Percentiles rank a stretch among this genome's conserved stretches.
phyloP scores from a whole-genome alignment of 1,140 invertebrate genomes.

The Aricia agestis region DNA sequence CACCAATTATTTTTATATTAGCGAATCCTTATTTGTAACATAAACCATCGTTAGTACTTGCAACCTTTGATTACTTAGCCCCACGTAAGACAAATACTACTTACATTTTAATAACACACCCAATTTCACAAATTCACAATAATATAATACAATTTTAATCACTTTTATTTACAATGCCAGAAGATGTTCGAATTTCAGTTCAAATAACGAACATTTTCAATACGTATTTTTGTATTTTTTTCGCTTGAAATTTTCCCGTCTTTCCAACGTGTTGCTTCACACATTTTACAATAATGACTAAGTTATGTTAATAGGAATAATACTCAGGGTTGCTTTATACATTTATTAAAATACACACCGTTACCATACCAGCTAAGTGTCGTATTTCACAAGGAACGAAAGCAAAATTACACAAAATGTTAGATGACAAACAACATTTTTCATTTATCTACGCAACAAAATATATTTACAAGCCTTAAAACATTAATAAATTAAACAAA shows the following conservation, averaged over 20 bases:
- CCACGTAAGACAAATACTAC: conserved; percentile 1
- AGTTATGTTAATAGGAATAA: neutral
- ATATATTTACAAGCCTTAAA: conserved; percentile 14
- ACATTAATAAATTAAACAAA: neutral
- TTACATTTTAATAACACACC: conserved; percentile 11
- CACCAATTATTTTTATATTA: no score
- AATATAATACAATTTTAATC: neutral
- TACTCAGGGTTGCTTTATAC: neutral
- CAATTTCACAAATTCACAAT: neutral
- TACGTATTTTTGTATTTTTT: no score
- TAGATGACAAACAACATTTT: conserved; percentile 8
- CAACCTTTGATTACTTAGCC: neutral
- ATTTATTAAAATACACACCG: conserved; percentile 9
- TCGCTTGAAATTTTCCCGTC: no score
- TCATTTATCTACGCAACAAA: conserved; percentile 10
- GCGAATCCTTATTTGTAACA: no score
- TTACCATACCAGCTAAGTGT: conserved; percentile 7
- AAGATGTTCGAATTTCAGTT: no score
- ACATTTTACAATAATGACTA: neutral
- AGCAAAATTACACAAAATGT: conserved; percentile 10
- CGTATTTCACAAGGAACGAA: conserved; percentile 3
- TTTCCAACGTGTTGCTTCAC: neutral
- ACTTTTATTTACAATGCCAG: neutral
- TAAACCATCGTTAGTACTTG: neutral
- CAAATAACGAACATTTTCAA: no score